Percentiles rank a stretch among this genome's conserved stretches.
Evolutionary conservation across 2,888 invertebrate species (phyloP).

Genomic region (Eupithecia vulgata): DNA sequence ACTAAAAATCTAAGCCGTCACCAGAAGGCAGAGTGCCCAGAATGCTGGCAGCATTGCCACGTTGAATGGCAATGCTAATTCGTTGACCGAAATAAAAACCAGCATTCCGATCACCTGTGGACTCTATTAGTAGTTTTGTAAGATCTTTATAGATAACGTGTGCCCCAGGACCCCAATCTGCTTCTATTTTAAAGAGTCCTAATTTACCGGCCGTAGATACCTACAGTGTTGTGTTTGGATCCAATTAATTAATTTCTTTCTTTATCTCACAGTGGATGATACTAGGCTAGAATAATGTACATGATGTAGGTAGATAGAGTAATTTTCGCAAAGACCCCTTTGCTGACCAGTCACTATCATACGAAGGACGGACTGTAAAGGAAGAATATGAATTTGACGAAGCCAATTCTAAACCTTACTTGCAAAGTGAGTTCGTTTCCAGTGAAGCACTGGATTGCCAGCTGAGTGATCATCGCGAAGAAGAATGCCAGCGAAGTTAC

Average conservation of each 20-base stretch:
- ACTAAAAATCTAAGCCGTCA: too few species aligned
- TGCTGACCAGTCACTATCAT: neutral
- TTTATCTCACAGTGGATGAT: neutral
- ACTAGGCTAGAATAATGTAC: too few species aligned
- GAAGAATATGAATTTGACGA: neutral
- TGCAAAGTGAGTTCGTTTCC: constrained; percentile 74
- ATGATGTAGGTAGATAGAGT: neutral
- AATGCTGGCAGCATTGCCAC: too few species aligned
- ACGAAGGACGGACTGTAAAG: neutral
- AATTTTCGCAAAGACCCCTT: neutral
- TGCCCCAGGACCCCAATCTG: too few species aligned
- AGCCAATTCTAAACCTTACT: constrained; percentile 53
- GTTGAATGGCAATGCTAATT: too few species aligned
- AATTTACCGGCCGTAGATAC: too few species aligned
- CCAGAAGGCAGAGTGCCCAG: too few species aligned
- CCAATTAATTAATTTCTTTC: neutral
- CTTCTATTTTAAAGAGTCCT: too few species aligned
- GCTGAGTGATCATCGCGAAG: constrained; percentile 74
- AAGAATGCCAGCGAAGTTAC: constrained; percentile 77
- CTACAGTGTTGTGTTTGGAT: neutral
- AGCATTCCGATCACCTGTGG: too few species aligned
- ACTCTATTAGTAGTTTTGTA: too few species aligned
- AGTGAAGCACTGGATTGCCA: constrained; percentile 76
- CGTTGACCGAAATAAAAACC: too few species aligned
- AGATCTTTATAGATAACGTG: too few species aligned